Percentiles rank a stretch among this genome's conserved stretches.
Evolutionary conservation across 2,113 vertebrate genomes (phyloP).

Genomic region (Murina feae): DNA sequence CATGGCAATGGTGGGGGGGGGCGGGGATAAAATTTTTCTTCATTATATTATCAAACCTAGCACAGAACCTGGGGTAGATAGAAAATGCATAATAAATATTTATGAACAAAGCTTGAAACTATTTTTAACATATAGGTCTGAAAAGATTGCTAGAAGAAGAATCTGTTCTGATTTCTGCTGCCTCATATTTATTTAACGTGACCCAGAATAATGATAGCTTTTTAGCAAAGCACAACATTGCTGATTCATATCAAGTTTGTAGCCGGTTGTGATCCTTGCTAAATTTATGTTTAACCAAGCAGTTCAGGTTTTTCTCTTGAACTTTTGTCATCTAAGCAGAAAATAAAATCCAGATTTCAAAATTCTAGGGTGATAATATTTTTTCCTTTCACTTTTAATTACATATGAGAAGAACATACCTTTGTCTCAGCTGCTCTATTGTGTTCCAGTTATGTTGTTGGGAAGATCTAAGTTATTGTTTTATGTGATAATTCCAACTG

Average conservation of each 20-base stretch:
- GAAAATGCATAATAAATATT: neutral
- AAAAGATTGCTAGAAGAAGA: neutral
- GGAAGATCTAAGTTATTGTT: neutral
- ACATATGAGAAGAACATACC: neutral
- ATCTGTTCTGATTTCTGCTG: neutral
- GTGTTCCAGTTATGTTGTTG: neutral
- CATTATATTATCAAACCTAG: neutral
- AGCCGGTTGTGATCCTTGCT: neutral
- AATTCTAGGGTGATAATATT: neutral
- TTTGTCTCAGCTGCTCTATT: neutral
- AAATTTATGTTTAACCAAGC: neutral
- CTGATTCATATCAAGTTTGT: neutral
- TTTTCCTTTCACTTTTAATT: neutral
- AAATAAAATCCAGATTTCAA: neutral
- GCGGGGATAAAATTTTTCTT: neutral
- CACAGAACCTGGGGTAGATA: neutral
- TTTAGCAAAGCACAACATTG: neutral
- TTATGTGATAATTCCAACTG: neutral
- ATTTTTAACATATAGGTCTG: neutral
- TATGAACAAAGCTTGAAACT: neutral
- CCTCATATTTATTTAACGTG: neutral
- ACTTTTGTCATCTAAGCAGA: neutral
- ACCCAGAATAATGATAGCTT: neutral
- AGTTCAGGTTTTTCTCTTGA: neutral
- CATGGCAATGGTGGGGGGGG: rapidly evolving